Evolutionary conservation across 2,888 invertebrate species (phyloP), one percentile per base, ranked within the genome.

Genomic region (Meiosimyza decipiens): DNA sequence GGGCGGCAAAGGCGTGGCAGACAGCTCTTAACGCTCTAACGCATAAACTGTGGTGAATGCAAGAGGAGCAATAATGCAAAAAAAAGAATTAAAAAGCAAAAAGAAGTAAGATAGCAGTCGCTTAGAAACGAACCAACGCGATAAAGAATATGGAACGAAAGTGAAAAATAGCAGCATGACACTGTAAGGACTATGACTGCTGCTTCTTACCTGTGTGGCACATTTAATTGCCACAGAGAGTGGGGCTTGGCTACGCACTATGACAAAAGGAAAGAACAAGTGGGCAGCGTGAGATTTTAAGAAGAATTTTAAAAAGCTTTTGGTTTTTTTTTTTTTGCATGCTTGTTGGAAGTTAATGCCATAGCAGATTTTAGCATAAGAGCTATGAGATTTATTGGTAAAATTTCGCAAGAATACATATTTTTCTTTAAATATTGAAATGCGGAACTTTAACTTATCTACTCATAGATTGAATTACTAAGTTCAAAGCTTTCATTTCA

Each of bases 101-200:
- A 28, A 12, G 12, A 12, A 15, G 5, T 52, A 11, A 13, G 51
- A 40, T 16, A 50, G n/a, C 49, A 49, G 71, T 11, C 1, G 65
- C 60, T 62, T 3, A 28, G 22, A 28, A 50, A 13, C 28, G 11
- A 28, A n/a, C 15, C 12, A 22, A 11, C 15, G 40, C n/a, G 15
- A 50, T 60, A 50, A 52, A 64, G 22, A 47, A 71, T n/a, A 28
- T 70, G 49, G 70, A 15, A 64, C 55, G 5, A 18, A 54, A 49
- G 57, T 71, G 71, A 64, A 64, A 71, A 71, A 71, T 71, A 64
- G 50, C 16, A 6, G 52, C 68, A 50, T 12, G n/a, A 18, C 49
- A 50, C 16, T 57, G 57, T 13, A 16, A 15, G 62, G 33, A 15
- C 28, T 13, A 40, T 6, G 22, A n/a, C 49, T 9, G 16, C 16